A percentile compares a stretch with the other conserved stretches of the same genome.
Evolutionary conservation across 1,140 invertebrate genomes (phyloP).

Genomic region (Geopemphigus sp.): DNA sequence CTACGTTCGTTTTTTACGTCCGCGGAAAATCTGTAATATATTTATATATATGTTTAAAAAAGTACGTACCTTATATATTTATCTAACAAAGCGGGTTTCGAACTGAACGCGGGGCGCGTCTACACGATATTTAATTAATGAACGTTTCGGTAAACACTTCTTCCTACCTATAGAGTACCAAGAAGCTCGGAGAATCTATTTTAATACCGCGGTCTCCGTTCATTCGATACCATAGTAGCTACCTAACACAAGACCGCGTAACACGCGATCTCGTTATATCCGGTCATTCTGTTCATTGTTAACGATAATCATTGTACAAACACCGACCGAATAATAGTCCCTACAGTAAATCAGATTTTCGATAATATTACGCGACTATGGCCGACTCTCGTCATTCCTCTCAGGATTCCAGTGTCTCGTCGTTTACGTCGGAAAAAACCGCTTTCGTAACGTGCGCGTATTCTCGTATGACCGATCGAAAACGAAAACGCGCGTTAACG

Average conservation of each 20-base stretch:
- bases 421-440: no score
- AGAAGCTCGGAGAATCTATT: neutral
- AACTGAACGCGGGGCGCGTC: neutral
- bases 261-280: neutral
- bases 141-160: neutral
- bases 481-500: no score
- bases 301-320: neutral
- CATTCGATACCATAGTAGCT: neutral
- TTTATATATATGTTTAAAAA: no score
- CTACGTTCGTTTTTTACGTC: no score
- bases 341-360: neutral
- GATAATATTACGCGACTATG: neutral
- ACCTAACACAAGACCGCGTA: neutral
- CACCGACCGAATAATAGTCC: neutral
- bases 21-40: neutral
- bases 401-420: no score
- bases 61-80: no score
- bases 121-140: slow-evolving; percentile 1
- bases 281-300: neutral
- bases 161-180: neutral
- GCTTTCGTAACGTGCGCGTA: no score
- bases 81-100: neutral
- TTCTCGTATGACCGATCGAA: no score
- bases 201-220: neutral
- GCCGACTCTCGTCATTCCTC: no score